Evolutionary conservation across 64 coral and sea anemone species (phyloP), one percentile per base, ranked within the genome.

Genomic region (Catalaphyllia jardinei): DNA sequence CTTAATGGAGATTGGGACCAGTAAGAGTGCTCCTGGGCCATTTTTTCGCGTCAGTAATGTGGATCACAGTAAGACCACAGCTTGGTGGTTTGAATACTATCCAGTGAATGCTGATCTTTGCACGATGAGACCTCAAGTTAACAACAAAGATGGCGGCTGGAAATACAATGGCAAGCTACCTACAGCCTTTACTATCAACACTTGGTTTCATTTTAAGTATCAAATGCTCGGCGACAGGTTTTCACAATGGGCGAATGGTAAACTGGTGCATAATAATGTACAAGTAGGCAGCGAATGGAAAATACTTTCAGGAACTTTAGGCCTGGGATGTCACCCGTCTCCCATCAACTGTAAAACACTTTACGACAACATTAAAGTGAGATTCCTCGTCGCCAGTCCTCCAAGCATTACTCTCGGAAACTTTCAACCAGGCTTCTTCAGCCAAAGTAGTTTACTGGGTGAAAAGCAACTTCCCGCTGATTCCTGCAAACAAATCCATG

Each of bases 401-500:
- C 88, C 93, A 8, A 31, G 24, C n/a, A 77, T 91, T 24, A 50
- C 83, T n/a, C 75, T 91, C 35, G 89, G 76, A 9, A 63, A 76
- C 20, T 42, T 49, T 4, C 38, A 71, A 31, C 52, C 87, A 31
- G n/a, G 28, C 60, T 64, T 29, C n/a, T 33, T 22, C 22, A 83
- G 51, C n/a, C 31, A 82, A 39, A 82, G 77, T 60, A 52, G 80
- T 73, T 8, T 46, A 0, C 39, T 90, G n/a, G 91, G 94, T 28
- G 52, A 54, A 38, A 89, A 76, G 60, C 76, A 90, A 38, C 80
- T 86, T 76, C 87, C 94, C 62, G 94, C 91, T 22, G 90, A 93
- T 14, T 93, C 94, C 20, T 96, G 94, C 50, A 96, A 93, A 86
- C 87, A 96, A 69, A 90, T 96, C 57, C 80, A 96, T 33, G 91